Evolutionary conservation across 2,797 vertebrate species (phyloP).

Genomic region (Lacerta viridis): DNA sequence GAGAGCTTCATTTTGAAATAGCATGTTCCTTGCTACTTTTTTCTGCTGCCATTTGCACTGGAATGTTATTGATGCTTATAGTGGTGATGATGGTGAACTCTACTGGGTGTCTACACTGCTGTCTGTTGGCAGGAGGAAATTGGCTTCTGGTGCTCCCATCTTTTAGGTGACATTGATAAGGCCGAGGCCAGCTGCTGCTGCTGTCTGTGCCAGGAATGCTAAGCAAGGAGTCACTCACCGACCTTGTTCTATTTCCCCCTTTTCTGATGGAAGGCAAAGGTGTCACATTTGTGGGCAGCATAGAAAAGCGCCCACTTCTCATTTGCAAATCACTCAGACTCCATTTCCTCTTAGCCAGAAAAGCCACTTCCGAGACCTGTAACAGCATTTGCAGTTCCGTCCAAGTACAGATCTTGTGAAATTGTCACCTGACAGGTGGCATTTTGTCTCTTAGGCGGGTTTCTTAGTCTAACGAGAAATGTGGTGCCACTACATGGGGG

Average conservation of each 20-base stretch:
- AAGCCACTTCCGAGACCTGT: conserved; percentile 28
- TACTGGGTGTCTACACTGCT: neutral
- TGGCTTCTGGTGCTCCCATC: neutral
- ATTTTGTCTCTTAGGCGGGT: conserved; percentile 14
- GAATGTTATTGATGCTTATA: neutral
- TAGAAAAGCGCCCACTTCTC: conserved; percentile 13
- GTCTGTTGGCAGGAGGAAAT: conserved; percentile 16
- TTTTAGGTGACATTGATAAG: conserved; percentile 17
- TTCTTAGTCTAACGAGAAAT: conserved; percentile 29
- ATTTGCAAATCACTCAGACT: conserved; percentile 39
- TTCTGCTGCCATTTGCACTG: neutral
- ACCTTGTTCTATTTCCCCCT: conserved; percentile 30
- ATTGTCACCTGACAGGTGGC: conserved; percentile 35
- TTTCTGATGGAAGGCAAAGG: conserved; percentile 28
- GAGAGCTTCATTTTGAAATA: neutral
- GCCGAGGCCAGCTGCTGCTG: conserved; percentile 33
- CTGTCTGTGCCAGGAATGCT: conserved; percentile 9
- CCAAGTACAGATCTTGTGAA: conserved; percentile 38
- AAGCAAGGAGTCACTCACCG: conserved; percentile 45
- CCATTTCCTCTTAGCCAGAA: conserved; percentile 36
- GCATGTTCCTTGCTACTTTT: neutral
- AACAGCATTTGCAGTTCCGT: conserved; percentile 46
- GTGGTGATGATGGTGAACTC: neutral
- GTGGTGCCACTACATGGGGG: conserved; percentile 36
- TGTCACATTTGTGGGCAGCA: conserved; percentile 30